These are phyloP conservation scores for Protaetia brevitarsis DNA, from an alignment of 1,140 invertebrate species.

Conservation along the genomic window DNA sequence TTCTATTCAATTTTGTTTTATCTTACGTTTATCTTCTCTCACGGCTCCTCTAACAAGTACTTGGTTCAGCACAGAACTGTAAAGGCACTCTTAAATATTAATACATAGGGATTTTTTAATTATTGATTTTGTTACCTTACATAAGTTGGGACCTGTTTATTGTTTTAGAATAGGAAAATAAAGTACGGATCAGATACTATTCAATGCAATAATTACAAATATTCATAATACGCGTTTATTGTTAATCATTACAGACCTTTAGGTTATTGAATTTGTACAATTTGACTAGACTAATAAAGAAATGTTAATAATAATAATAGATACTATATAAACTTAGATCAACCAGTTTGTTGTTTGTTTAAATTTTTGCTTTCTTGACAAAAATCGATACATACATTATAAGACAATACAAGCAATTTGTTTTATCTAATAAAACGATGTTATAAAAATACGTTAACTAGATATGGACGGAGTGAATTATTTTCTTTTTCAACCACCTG, in stretches of 20 bases:
- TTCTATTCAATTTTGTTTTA: too few relatives aligned
- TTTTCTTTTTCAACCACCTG: neutral
- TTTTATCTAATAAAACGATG: neutral
- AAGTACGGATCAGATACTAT: neutral
- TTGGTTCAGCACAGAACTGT: too few relatives aligned
- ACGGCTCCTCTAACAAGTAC: too few relatives aligned
- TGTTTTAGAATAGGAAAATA: neutral
- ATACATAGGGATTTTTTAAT: too few relatives aligned
- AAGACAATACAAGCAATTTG: neutral
- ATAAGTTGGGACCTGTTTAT: too few relatives aligned
- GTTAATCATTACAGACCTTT: neutral
- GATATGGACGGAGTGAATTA: conserved; percentile 1
- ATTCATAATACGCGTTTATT: conserved; percentile 3
- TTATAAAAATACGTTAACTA: conserved; percentile 7
- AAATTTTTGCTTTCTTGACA: too few relatives aligned
- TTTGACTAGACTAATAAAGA: conserved; percentile 6
- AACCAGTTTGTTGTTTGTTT: too few relatives aligned
- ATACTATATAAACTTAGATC: too few relatives aligned
- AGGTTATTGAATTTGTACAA: conserved; percentile 9
- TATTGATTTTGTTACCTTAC: too few relatives aligned
- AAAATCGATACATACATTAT: neutral
- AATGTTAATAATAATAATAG: neutral
- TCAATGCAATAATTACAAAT: neutral
- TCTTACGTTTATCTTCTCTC: too few relatives aligned
- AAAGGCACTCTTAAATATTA: too few relatives aligned